Evolutionary conservation across 2,888 invertebrate species (phyloP).

Genomic region (Epistrophe eligans): DNA sequence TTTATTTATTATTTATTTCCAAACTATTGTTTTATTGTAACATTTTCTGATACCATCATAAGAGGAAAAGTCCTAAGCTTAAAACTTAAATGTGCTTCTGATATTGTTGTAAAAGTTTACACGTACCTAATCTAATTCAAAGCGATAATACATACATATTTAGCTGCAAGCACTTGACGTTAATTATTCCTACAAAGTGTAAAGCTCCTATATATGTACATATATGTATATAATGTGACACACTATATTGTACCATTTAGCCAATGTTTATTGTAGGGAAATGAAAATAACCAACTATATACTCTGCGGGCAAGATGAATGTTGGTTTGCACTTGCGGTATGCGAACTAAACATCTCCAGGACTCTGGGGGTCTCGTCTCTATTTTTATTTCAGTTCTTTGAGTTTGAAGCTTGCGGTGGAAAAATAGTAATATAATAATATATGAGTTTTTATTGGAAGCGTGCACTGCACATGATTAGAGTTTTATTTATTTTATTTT

Average conservation of each 20-base stretch:
- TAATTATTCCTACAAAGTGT: conserved; percentile 74
- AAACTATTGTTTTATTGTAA: no score
- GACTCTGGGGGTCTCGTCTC: no score
- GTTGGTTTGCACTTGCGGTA: background rate
- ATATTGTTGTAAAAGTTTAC: conserved; percentile 14
- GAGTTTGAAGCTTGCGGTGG: background rate
- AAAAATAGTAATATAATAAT: background rate
- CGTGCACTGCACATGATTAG: background rate
- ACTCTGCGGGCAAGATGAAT: conserved; percentile 12
- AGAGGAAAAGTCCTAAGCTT: no score
- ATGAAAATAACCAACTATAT: conserved; percentile 58
- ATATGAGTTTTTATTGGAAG: background rate
- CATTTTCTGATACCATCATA: no score
- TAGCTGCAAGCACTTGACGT: conserved; percentile 68
- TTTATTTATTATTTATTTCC: no score
- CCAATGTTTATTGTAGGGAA: conserved; percentile 72
- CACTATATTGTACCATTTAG: conserved; percentile 62
- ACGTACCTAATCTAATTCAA: background rate
- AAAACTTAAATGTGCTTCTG: background rate
- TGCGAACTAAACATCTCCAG: background rate
- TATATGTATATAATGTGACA: conserved; percentile 75
- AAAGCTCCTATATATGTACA: conserved; percentile 69
- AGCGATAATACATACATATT: conserved; percentile 33
- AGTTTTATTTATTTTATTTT: background rate
- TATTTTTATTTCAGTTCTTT: conserved; percentile 5